phyloP scores from a whole-genome alignment of 2,888 invertebrate genomes.

The Temnothorax ravouxi region DNA sequence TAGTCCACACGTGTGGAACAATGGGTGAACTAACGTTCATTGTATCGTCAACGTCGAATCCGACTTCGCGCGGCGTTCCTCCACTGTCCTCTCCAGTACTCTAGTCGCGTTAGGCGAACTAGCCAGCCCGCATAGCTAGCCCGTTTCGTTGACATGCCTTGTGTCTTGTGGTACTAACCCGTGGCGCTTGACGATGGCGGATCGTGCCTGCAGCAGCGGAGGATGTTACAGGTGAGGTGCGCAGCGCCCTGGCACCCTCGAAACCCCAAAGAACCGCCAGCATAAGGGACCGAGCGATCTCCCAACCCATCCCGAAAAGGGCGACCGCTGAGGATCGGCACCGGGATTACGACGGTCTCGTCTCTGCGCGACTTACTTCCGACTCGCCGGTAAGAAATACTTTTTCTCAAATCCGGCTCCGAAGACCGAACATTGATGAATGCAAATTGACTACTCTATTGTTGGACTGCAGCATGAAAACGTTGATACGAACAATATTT shows the following conservation, averaged over 20 bases:
- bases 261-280: constrained; percentile 96
- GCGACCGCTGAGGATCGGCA: constrained; percentile 52
- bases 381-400: constrained; percentile 80
- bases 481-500: not conserved
- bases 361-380: constrained; percentile 73
- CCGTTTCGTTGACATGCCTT: constrained; percentile 83
- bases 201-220: constrained; percentile 86
- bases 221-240: constrained; percentile 91
- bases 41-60: not conserved
- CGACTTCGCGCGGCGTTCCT: constrained; percentile 34
- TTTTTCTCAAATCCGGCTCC: not conserved
- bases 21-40: constrained; percentile 44
- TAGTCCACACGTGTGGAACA: not conserved
- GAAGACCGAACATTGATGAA: not conserved
- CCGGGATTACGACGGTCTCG: constrained; percentile 80
- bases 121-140: constrained; percentile 78
- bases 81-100: constrained; percentile 34
- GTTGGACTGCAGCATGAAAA: not conserved
- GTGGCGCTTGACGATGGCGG: constrained; percentile 85
- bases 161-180: constrained; percentile 86
- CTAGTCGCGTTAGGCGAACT: constrained; percentile 60
- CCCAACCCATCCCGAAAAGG: constrained; percentile 79
- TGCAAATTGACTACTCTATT: not conserved
- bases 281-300: constrained; percentile 90
- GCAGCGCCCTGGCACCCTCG: constrained; percentile 93